Conservation (phyloP, 2,797 vertebrate species). For the Gallinago nigripennis region DNA sequence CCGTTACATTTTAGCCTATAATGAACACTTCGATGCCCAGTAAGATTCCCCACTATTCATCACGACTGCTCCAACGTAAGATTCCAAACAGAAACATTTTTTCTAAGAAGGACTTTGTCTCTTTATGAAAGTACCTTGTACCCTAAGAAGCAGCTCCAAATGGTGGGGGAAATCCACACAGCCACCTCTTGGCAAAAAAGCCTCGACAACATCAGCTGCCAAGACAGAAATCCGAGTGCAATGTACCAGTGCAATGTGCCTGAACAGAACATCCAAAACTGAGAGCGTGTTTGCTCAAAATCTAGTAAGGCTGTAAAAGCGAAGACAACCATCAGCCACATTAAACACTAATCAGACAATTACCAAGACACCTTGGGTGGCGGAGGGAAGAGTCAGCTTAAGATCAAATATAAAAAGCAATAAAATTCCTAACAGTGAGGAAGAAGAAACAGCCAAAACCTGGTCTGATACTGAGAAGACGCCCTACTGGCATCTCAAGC, state of each 20-base stretch:
- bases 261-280: background rate
- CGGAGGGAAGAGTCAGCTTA: background rate
- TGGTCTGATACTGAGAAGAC: background rate
- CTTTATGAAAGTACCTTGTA: background rate
- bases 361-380: background rate
- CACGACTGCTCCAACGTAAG: background rate
- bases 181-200: background rate
- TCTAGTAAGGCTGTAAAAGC: background rate
- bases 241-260: background rate
- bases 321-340: background rate
- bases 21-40: background rate
- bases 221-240: background rate
- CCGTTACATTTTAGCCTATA: fast-evolving
- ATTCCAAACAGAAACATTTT: background rate
- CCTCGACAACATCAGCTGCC: background rate
- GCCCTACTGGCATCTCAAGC: background rate
- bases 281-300: background rate
- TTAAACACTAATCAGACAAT: background rate
- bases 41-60: background rate
- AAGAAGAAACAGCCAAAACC: background rate
- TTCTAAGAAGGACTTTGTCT: background rate
- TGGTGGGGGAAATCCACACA: fast-evolving
- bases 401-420: background rate
- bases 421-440: background rate
- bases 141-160: background rate